Evolutionary conservation across 35 echinoderm and acorn worm genomes (phyloP), one percentile per base, ranked within the genome.

Genomic region (Anneissia japonica): DNA sequence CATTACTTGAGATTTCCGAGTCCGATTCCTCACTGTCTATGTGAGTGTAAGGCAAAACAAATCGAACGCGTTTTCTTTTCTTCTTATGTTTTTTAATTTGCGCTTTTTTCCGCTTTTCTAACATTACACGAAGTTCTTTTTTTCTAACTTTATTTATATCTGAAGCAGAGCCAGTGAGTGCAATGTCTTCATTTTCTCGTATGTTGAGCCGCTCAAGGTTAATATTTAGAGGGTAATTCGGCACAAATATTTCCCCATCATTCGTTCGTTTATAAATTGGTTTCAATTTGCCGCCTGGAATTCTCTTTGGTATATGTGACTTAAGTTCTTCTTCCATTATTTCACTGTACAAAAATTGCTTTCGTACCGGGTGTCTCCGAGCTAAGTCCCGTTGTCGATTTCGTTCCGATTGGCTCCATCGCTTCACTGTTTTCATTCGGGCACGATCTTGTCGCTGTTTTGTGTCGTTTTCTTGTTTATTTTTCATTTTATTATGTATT

Each of bases 221-320:
- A 14, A 92, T 51, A 3, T 79, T 73, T 3, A 92, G 82, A 21
- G 77, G 84, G 32, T 83, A 36, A 0, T 82, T 37, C 2, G 92
- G 92, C 5, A 90, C 43, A 46, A 84, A 83, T 36, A 93, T 90
- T 13, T 93, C 92, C 3, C 92, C 92, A 1, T 76, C 39, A 14
- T 37, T 82, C 26, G 43, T 85, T 31, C 92, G 87, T 32, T 93
- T 86, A 72, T 93, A 93, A 38, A 89, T 87, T 5, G 92, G 83
- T 89, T 93, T 93, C 2, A 93, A 87, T 73, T 86, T 93, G 9
- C 92, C 87, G 17, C 92, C 92, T 36, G 92, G 92, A 5, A 82
- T 2, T 64, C 92, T 74, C 28, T 81, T 46, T 2, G 92, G 92
- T 19, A 89, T 93, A 38, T 89, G 75, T 37, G 56, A 89, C 31